Percentiles rank a stretch among this genome's conserved stretches.
Conservation (phyloP, 2,797 vertebrate genomes). For the Leuciscus waleckii region DNA sequence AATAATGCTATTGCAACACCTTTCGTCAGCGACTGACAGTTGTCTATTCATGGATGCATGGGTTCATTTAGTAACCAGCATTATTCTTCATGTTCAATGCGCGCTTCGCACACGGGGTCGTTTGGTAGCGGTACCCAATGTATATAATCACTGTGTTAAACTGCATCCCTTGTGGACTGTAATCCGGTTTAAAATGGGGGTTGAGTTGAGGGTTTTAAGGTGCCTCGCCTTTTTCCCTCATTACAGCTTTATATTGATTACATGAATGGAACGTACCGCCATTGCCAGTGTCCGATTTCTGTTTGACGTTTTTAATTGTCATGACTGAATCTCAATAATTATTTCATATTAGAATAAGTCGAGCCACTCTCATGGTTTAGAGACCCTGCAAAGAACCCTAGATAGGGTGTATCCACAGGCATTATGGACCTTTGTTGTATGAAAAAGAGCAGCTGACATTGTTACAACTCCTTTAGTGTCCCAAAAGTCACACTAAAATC, state of each 20-base stretch:
- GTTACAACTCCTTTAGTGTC: neutral
- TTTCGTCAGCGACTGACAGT: neutral
- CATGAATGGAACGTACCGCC: neutral
- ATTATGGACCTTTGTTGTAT: constrained; percentile 10
- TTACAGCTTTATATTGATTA: neutral
- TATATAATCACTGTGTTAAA: constrained; percentile 41
- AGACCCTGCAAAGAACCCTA: neutral
- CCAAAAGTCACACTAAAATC: neutral
- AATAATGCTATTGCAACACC: constrained; percentile 7
- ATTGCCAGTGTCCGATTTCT: neutral
- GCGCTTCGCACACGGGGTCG: neutral
- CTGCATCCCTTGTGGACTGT: constrained; percentile 32
- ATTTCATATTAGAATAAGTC: neutral
- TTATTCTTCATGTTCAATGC: neutral
- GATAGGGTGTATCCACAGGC: constrained; percentile 16
- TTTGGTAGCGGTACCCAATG: neutral
- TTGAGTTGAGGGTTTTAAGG: constrained; percentile 18
- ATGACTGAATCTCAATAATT: neutral
- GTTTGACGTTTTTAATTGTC: neutral
- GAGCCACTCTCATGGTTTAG: neutral
- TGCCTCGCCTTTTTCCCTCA: neutral
- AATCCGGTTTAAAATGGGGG: constrained; percentile 51
- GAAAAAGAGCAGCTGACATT: neutral
- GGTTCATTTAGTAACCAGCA: neutral
- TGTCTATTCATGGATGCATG: neutral